Conservation (phyloP, 2,797 vertebrate species). For the Lagodon rhomboides region DNA sequence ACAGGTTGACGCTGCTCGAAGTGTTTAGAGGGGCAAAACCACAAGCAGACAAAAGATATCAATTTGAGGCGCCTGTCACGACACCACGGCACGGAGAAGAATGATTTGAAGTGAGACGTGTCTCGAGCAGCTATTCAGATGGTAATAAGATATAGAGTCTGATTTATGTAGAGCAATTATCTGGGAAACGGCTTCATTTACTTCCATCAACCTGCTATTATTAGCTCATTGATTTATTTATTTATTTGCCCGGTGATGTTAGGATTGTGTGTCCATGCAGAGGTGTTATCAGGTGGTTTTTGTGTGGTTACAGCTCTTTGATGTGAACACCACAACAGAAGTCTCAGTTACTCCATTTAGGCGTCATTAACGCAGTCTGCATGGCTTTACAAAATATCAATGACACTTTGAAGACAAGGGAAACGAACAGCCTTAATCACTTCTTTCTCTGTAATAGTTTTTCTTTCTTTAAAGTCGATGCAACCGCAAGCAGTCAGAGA, state of each 20-base stretch:
- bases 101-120: constrained; percentile 64
- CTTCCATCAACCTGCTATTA: constrained; percentile 65
- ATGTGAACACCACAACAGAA: constrained; percentile 55
- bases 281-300: constrained; percentile 65
- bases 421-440: constrained; percentile 38
- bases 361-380: constrained; percentile 30
- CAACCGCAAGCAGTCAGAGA: not conserved
- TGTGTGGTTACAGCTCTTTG: constrained; percentile 55
- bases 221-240: constrained; percentile 61
- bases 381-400: constrained; percentile 35
- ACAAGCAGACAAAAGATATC: constrained; percentile 80
- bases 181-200: constrained; percentile 64
- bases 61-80: constrained; percentile 76
- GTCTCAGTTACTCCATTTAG: constrained; percentile 61
- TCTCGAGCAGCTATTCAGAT: constrained; percentile 73
- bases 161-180: constrained; percentile 74
- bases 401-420: constrained; percentile 27
- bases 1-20: constrained; percentile 52
- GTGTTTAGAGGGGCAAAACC: constrained; percentile 71
- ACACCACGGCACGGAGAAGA: constrained; percentile 47
- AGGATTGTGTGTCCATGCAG: constrained; percentile 56
- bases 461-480: not conserved
- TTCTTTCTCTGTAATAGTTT: not conserved
- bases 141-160: constrained; percentile 74
- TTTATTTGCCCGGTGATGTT: constrained; percentile 34